A percentile compares a stretch with the other conserved stretches of the same genome.
These are phyloP conservation scores for Anoura caudifer DNA, from an alignment of 2,113 vertebrate species.

Conservation along the genomic window DNA sequence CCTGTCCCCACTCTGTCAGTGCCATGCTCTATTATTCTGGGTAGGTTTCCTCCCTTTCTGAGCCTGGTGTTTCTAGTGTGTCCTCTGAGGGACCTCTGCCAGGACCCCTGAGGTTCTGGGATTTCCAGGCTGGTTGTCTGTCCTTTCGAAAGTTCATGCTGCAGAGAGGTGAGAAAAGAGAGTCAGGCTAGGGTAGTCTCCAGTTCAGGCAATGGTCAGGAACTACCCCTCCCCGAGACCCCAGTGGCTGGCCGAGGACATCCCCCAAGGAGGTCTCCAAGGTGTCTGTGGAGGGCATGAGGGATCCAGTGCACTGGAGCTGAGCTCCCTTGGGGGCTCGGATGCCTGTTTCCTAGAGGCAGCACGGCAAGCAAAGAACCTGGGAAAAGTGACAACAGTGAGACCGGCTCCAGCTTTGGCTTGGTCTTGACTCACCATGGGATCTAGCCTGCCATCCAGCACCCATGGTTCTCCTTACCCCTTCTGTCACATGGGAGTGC, in stretches of 20 bases:
- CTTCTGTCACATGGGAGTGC: not conserved
- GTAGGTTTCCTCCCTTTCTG: not conserved
- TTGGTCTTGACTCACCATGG: accelerated
- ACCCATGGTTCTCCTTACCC: not conserved
- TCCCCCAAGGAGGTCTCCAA: no score
- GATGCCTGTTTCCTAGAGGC: not conserved
- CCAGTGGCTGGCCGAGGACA: accelerated
- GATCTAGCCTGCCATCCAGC: not conserved
- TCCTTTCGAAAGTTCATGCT: accelerated
- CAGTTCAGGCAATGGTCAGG: no score
- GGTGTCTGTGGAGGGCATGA: not conserved
- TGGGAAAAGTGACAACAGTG: not conserved
- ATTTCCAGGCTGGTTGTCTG: not conserved
- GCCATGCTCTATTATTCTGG: not conserved
- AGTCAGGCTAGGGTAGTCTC: not conserved
- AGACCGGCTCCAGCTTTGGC: no score
- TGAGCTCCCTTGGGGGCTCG: no score
- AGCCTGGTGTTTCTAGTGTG: not conserved
- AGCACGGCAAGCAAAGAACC: not conserved
- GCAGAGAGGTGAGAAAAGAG: not conserved
- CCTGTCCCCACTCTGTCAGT: no score
- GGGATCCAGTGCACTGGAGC: accelerated
- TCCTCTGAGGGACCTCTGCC: not conserved
- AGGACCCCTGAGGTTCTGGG: not conserved
- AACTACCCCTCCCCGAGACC: not conserved